Evolutionary conservation across 1,140 invertebrate genomes (phyloP), one percentile per base, ranked within the genome.

Genomic region (Drosophila tani): DNA sequence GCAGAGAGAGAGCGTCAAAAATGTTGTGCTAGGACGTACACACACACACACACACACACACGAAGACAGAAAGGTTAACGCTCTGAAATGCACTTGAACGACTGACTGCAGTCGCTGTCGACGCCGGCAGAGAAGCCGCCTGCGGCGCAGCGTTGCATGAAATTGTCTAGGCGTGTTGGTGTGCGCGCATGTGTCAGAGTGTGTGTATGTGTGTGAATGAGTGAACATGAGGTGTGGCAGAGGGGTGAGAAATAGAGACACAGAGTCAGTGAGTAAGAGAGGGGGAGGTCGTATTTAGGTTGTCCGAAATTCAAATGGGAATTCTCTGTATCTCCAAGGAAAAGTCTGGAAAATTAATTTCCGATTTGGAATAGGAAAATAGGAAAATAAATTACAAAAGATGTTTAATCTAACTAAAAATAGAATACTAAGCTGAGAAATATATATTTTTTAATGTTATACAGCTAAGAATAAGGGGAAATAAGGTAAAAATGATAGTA

Each of bases 1-100:
- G 60, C 11, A 77, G n/a, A 53, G 51, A 53, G 51, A 59, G 40
- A 53, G 40, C 43, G 17, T 17, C 1, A 38, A n/a, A 45, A 47
- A 51, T 85, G 82, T 86, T 86, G 82, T 75, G 82, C 82, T 86
- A 86, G 82, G 83, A 24, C 21, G 21, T 24, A 87, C 76, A 73
- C 55, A 69, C 64, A 69, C 51, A 69, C 51, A 80, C 53, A 67
- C 49, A 68, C 29, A 56, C 45, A 55, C 40, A 24, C 11, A 41
- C 17, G 12, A 55, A 8, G 57, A 67, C 60, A 53, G 59, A 84
- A 77, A 86, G 90, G 84, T 91, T 84, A 91, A 91, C 70, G 90
- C 84, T 81, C 88, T 88, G 79, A 81, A 75, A 81, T 91, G 90
- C 90, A 91, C 90, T 91, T 91, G 90, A 91, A 91, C 87, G 87